These are phyloP conservation scores for Colossoma macropomum DNA, from an alignment of 2,113 vertebrate genomes.

Conservation along the genomic window DNA sequence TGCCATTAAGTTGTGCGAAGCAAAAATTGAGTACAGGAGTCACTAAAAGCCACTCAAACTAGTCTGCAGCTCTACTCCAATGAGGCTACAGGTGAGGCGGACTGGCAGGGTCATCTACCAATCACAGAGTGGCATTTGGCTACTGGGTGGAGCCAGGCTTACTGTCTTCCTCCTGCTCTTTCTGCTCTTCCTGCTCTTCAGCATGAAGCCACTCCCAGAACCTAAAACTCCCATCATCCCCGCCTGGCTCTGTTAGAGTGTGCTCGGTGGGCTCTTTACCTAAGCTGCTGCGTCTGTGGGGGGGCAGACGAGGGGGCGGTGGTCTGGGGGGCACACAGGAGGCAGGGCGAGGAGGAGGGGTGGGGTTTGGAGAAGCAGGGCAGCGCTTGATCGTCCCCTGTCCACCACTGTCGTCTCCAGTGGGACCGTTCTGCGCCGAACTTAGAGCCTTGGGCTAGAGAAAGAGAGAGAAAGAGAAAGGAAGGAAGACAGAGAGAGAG, in stretches of 20 bases:
- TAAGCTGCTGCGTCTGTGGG: constrained; percentile 88
- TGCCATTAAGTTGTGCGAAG: no score
- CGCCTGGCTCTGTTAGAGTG: constrained; percentile 51
- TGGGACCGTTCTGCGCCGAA: constrained; percentile 58
- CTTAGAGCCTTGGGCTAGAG: constrained; percentile 72
- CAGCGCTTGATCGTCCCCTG: constrained; percentile 96
- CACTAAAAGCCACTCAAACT: constrained; percentile 10
- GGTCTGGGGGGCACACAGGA: constrained; percentile 92
- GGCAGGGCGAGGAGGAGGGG: constrained; percentile 75
- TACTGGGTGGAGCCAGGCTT: constrained; percentile 68
- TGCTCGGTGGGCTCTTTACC: constrained; percentile 80
- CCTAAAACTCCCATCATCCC: constrained; percentile 75
- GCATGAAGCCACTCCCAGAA: constrained; percentile 80
- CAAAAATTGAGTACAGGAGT: background rate
- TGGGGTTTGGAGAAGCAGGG: constrained; percentile 72
- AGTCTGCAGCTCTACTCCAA: background rate
- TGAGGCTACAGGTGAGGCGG: background rate
- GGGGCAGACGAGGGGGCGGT: constrained; percentile 92
- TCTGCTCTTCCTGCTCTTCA: constrained; percentile 68
- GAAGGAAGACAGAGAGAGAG: background rate
- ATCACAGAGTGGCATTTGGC: constrained; percentile 53
- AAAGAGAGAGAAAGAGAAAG: background rate
- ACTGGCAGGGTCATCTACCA: constrained; percentile 62
- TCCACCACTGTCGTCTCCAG: constrained; percentile 83
- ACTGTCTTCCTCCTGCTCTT: constrained; percentile 72